Conservation (phyloP, 2,797 vertebrate genomes). For the Lutjanus argentimaculatus region DNA sequence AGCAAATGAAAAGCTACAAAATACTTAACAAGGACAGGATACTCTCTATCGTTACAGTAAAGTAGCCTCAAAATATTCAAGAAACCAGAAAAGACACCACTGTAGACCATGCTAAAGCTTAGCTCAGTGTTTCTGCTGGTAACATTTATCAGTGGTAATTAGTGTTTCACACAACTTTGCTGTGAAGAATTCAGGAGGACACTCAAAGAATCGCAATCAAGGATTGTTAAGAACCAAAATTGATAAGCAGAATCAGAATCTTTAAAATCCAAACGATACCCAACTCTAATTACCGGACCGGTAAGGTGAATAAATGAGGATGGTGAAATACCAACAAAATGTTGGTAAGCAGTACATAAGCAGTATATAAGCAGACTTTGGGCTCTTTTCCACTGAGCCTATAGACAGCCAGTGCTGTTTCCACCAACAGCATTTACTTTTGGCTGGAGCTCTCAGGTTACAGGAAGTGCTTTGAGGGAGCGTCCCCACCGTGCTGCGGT, state of each 20-base stretch:
- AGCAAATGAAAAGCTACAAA: too few relatives aligned
- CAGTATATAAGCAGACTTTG: not conserved
- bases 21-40: too few relatives aligned
- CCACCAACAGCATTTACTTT: slow-evolving; percentile 59
- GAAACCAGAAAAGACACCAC: too few relatives aligned
- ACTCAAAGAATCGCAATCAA: too few relatives aligned
- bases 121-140: too few relatives aligned
- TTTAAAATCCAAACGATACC: not conserved
- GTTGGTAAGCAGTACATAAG: not conserved
- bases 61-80: too few relatives aligned
- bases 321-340: not conserved
- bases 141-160: too few relatives aligned
- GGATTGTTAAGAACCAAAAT: too few relatives aligned
- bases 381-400: slow-evolving; percentile 17
- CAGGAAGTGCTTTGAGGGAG: slow-evolving; percentile 70
- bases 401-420: slow-evolving; percentile 43
- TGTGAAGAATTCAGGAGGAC: too few relatives aligned
- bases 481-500: slow-evolving; percentile 65
- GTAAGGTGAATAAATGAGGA: not conserved
- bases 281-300: not conserved
- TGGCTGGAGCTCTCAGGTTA: slow-evolving; percentile 70
- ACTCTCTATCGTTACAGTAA: too few relatives aligned
- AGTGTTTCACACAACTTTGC: too few relatives aligned
- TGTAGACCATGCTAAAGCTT: too few relatives aligned
- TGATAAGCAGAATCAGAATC: not conserved